These are phyloP conservation scores for Coelogynopora nodosa DNA, from an alignment of 2,888 invertebrate genomes.

Conservation along the genomic window DNA sequence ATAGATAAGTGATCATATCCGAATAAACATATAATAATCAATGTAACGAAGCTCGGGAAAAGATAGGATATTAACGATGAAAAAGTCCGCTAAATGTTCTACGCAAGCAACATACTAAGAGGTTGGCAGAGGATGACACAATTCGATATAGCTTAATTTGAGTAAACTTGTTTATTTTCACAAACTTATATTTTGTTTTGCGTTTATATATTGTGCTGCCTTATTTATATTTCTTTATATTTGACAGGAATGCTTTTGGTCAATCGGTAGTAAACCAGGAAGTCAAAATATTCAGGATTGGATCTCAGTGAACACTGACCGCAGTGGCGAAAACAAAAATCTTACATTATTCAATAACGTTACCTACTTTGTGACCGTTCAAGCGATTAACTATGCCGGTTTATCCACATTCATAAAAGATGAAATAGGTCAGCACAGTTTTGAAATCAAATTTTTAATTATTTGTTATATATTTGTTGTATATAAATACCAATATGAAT, in stretches of 20 bases:
- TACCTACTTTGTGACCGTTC: constrained; percentile 47
- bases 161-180: neutral
- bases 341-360: constrained; percentile 50
- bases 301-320: constrained; percentile 48
- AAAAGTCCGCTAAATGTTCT: too few species aligned
- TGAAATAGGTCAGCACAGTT: constrained; percentile 50
- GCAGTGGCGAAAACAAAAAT: constrained; percentile 49
- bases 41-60: too few species aligned
- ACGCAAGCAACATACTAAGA: too few species aligned
- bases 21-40: too few species aligned
- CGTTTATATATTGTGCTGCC: too few species aligned
- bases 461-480: too few species aligned
- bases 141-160: neutral
- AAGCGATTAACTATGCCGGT: constrained; percentile 10
- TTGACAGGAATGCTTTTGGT: constrained; percentile 52
- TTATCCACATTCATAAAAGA: neutral
- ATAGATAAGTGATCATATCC: too few species aligned
- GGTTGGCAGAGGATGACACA: too few species aligned
- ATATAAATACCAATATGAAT: too few species aligned
- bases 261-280: constrained; percentile 50
- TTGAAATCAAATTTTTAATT: too few species aligned
- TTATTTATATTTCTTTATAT: neutral
- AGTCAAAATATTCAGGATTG: constrained; percentile 50
- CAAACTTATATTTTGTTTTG: neutral
- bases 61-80: too few species aligned